phyloP scores from a whole-genome alignment of 1,140 invertebrate genomes.

The Neoseiulus cucumeris region DNA sequence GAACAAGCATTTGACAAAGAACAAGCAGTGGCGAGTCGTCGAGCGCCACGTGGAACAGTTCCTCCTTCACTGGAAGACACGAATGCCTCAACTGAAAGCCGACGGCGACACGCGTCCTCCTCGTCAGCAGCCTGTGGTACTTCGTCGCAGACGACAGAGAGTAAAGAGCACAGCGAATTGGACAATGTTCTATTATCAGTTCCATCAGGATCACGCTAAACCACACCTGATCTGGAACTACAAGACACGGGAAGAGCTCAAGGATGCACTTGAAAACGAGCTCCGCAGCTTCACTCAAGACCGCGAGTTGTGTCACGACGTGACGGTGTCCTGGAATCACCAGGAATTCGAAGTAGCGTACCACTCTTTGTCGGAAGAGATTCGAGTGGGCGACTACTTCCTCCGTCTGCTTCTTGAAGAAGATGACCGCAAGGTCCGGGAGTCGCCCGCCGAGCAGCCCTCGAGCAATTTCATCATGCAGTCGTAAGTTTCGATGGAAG shows the following conservation, averaged over 20 bases:
- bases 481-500: background rate
- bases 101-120: conserved; percentile 19
- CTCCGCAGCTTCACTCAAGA: conserved; percentile 70
- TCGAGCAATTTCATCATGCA: background rate
- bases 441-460: background rate
- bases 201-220: conserved; percentile 76
- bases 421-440: conserved; percentile 30
- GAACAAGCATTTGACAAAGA: conserved; percentile 20
- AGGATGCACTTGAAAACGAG: conserved; percentile 80
- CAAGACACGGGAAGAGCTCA: conserved; percentile 71
- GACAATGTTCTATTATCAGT: conserved; percentile 84
- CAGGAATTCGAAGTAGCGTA: conserved; percentile 88
- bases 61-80: conserved; percentile 69
- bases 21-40: conserved; percentile 29
- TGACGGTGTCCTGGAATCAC: conserved; percentile 90
- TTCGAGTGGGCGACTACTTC: conserved; percentile 97
- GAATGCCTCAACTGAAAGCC: conserved; percentile 42
- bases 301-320: conserved; percentile 51
- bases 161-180: conserved; percentile 84
- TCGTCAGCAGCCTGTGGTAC: conserved; percentile 55
- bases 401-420: conserved; percentile 79
- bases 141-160: conserved; percentile 58
- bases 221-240: conserved; percentile 98
- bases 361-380: conserved; percentile 77
- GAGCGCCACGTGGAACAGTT: conserved; percentile 43